Evolutionary conservation across 2,797 vertebrate species (phyloP).

Genomic region (Anguilla megastoma): DNA sequence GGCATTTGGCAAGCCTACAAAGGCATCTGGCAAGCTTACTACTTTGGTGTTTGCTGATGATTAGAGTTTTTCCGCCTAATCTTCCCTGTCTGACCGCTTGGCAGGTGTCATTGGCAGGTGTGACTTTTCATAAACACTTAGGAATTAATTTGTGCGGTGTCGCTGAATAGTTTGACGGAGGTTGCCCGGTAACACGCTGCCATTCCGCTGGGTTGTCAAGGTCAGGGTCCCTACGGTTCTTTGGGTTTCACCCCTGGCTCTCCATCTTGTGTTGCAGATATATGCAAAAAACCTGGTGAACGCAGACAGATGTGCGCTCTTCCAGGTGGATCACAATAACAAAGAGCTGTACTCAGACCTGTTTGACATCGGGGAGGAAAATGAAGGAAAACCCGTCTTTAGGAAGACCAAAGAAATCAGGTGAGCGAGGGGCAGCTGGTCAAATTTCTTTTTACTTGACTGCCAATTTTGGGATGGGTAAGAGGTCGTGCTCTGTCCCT

Average conservation of each 20-base stretch:
- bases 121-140: background rate
- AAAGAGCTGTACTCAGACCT: conserved; percentile 98
- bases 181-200: background rate
- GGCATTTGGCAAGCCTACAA: too few relatives aligned
- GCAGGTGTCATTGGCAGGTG: background rate
- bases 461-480: background rate
- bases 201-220: background rate
- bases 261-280: conserved; percentile 78
- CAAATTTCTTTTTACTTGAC: background rate
- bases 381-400: conserved; percentile 95
- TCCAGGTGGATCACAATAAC: conserved; percentile 99
- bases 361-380: conserved; percentile 97
- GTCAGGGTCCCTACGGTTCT: background rate
- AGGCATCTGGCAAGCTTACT: too few relatives aligned
- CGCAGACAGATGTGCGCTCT: conserved; percentile 97
- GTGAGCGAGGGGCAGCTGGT: conserved; percentile 60
- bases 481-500: background rate
- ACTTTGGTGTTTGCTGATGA: background rate
- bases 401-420: conserved; percentile 99
- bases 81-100: background rate
- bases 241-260: too few relatives aligned
- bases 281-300: conserved; percentile 99
- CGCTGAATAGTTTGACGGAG: background rate
- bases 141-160: background rate
- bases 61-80: background rate